Percentiles rank a stretch among this genome's conserved stretches.
These are phyloP conservation scores for Chauna torquata DNA, from an alignment of 2,113 vertebrate genomes.

Conservation along the genomic window DNA sequence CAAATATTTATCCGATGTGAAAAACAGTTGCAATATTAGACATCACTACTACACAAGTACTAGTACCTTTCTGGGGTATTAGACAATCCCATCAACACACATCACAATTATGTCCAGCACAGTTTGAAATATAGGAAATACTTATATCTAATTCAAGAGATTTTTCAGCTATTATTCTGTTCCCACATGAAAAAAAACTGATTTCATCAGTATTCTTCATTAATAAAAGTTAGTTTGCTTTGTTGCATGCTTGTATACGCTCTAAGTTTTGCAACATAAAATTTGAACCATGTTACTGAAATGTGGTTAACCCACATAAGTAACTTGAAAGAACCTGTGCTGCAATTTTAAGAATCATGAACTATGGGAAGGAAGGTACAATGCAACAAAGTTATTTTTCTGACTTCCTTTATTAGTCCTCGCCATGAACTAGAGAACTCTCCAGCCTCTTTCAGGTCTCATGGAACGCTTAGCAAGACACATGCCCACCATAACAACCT, in stretches of 20 bases:
- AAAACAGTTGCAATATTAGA: background rate
- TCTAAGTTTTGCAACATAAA: background rate
- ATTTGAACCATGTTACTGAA: background rate
- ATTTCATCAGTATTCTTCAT: background rate
- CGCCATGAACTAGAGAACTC: background rate
- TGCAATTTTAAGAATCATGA: background rate
- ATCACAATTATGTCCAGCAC: background rate
- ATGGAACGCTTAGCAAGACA: background rate
- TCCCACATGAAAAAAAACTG: background rate
- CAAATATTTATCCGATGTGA: background rate
- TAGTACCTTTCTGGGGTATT: background rate
- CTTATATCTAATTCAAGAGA: background rate
- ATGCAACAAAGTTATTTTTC: background rate
- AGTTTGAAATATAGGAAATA: background rate
- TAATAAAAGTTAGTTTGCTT: background rate
- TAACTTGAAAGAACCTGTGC: background rate
- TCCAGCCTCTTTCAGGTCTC: background rate
- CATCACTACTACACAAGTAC: background rate
- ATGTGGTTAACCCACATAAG: background rate
- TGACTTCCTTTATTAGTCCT: background rate
- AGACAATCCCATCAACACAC: background rate
- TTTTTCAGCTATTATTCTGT: background rate
- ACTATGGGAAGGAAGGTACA: background rate
- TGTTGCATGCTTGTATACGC: background rate
- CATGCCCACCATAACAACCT: fast-evolving